Evolutionary conservation across 1,140 invertebrate genomes (phyloP).

Genomic region (Triops cancriformis): DNA sequence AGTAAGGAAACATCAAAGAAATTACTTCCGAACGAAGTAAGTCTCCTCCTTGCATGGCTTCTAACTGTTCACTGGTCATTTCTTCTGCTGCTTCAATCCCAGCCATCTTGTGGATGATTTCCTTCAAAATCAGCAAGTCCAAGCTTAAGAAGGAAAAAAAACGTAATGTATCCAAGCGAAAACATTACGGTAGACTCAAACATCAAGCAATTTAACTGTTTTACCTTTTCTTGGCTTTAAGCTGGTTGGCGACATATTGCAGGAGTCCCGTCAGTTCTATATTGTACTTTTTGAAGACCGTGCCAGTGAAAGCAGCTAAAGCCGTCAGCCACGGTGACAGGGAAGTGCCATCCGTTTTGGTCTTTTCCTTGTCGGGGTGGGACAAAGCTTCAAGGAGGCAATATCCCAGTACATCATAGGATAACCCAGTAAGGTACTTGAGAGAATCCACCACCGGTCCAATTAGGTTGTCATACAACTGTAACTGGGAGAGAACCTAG

Average conservation of each 20-base stretch:
- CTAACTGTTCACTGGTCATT: constrained; percentile 90
- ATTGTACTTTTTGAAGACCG: constrained; percentile 94
- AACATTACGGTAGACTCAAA: constrained; percentile 1
- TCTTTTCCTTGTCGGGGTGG: constrained; percentile 49
- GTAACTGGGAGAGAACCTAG: constrained; percentile 77
- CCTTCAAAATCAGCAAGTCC: constrained; percentile 90
- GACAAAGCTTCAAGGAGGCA: constrained; percentile 89
- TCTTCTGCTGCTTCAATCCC: constrained; percentile 95
- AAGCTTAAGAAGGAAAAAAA: constrained; percentile 37
- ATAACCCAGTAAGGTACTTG: constrained; percentile 90
- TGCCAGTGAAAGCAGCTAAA: constrained; percentile 85
- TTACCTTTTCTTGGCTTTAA: constrained; percentile 87
- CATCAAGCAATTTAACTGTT: constrained; percentile 14
- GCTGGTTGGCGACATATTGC: constrained; percentile 94
- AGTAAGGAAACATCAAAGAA: constrained; percentile 24
- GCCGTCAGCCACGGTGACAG: constrained; percentile 91
- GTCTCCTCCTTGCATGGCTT: constrained; percentile 94
- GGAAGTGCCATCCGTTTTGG: constrained; percentile 86
- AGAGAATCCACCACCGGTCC: constrained; percentile 93
- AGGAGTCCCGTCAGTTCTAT: constrained; percentile 90
- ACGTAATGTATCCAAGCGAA: neutral
- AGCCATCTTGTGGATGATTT: constrained; percentile 98
- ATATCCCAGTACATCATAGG: constrained; percentile 92
- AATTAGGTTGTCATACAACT: constrained; percentile 94
- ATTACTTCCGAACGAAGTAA: constrained; percentile 80